These are phyloP conservation scores for Lacanobia oleracea DNA, from an alignment of 2,888 invertebrate genomes.

Conservation along the genomic window DNA sequence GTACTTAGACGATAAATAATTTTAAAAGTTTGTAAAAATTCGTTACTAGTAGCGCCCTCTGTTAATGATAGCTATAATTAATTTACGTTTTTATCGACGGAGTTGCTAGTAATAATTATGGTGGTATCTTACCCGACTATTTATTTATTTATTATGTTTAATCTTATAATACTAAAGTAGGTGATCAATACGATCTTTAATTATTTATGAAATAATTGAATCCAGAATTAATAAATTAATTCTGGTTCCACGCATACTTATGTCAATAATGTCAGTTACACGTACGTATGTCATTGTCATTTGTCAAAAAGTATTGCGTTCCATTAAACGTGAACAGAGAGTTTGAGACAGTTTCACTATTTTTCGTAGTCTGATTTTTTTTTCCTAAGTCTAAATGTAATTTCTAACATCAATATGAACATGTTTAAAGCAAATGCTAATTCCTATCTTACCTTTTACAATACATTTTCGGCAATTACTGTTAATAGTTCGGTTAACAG, in stretches of 20 bases:
- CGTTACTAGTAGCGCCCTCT: constrained; percentile 50
- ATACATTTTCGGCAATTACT: no score
- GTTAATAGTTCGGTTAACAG: no score
- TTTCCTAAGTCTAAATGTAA: no score
- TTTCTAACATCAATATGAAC: background rate
- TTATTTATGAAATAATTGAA: no score
- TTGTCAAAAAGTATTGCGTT: constrained; percentile 24
- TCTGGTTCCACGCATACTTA: no score
- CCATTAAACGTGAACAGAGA: constrained; percentile 17
- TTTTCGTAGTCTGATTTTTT: no score
- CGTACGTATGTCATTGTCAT: constrained; percentile 8
- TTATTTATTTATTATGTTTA: background rate
- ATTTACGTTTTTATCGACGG: background rate
- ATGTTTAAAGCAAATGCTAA: background rate
- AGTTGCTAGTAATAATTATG: constrained; percentile 33
- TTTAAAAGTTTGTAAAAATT: background rate
- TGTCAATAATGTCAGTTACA: background rate
- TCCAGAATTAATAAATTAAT: no score
- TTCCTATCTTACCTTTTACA: background rate
- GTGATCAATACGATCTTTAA: background rate
- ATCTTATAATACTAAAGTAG: background rate
- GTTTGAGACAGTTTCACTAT: background rate
- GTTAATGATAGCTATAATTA: constrained; percentile 25
- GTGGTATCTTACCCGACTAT: background rate
- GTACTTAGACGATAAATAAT: background rate